Base-by-base conservation (phyloP, 2,888 invertebrate species). In the Chaitophorus viminalis region DNA sequence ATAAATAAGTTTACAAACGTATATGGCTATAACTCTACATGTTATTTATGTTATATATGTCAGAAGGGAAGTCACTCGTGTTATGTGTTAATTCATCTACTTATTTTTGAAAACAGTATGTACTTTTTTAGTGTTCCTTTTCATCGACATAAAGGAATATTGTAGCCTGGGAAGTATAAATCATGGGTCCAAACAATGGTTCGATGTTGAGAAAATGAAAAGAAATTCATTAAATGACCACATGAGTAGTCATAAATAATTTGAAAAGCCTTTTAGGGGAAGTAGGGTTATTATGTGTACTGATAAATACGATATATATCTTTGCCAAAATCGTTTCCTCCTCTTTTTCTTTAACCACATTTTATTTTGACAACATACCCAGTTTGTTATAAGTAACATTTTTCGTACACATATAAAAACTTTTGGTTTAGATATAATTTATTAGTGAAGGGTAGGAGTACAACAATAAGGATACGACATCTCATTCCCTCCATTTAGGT, bases 141-240 rank as follows among this genome's bases (percentile, higher is more conserved):
- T 77, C 68, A n/a, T n/a, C 46, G 65, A 52, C 46, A 74, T 33
- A 33, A 79, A 81, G 79, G 75, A 87, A 39, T 46, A 39, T 72
- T 18, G 72, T 81, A 60, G 70, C 74, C 81, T 39, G 65, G 46
- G 25, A 31, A 39, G 18, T 60, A 75, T 87, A 87, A 87, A 81
- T 79, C 39, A 74, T 75, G 31, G 81, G 60, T 65, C 39, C 29
- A 46, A 72, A 52, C 52, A 79, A 75, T 39, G 81, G 72, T 68
- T 33, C 33, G n/a, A 77, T 77, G 46, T 5, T 21, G 46, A 31
- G 75, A 65, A 77, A 87, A 87, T 65, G 81, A 74, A 81, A 81
- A 87, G 79, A 87, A 87, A 87, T 87, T 87, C 87, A 87, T 87
- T 87, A 87, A 87, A 87, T 75, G 79, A 81, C 81, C 79, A 29